phyloP scores from a whole-genome alignment of 2,888 invertebrate species.

The Anthrax anthrax region DNA sequence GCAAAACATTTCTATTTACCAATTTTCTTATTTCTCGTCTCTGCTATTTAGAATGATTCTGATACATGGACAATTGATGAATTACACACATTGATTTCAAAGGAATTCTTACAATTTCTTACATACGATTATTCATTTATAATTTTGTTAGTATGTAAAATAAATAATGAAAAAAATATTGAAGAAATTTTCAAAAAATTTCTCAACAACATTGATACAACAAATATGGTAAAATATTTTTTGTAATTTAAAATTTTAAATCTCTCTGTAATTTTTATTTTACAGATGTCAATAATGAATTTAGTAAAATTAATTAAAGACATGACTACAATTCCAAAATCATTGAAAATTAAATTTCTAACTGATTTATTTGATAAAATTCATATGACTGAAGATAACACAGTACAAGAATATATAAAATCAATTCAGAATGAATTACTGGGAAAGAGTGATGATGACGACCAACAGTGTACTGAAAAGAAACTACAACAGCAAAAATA shows the following conservation, averaged over 20 bases:
- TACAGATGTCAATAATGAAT: not conserved
- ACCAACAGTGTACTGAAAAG: not conserved
- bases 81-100: conserved; percentile 21
- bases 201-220: not conserved
- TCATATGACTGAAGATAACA: not conserved
- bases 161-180: not conserved
- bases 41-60: conserved; percentile 17
- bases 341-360: conserved; percentile 1
- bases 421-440: conserved; percentile 1
- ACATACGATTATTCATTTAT: conserved; percentile 27
- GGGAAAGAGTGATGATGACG: not conserved
- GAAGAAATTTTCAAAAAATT: not conserved
- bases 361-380: not conserved
- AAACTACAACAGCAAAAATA: not conserved
- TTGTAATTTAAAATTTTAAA: too few species aligned
- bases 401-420: not conserved
- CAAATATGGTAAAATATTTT: not conserved
- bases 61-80: conserved; percentile 8
- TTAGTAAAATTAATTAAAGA: not conserved
- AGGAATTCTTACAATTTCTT: conserved; percentile 25
- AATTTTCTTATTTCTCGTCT: not conserved
- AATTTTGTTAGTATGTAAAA: conserved; percentile 23
- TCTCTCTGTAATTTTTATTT: not conserved
- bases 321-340: not conserved
- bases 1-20: too few species aligned